Evolutionary conservation across 2,797 vertebrate genomes (phyloP).

Genomic region (Florisuga fusca): DNA sequence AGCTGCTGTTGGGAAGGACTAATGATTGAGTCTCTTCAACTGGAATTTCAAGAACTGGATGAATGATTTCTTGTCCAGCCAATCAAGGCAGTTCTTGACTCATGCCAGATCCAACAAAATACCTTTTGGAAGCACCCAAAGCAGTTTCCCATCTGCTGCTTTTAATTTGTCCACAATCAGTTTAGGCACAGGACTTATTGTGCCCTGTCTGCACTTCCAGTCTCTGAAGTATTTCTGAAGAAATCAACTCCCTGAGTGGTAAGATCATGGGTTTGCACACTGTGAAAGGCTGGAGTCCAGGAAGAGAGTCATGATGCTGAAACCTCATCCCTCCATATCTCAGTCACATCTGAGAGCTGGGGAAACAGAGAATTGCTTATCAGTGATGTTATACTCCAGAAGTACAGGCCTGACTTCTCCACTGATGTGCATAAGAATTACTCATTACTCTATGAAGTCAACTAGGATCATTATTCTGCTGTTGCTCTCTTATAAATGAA

Average conservation of each 20-base stretch:
- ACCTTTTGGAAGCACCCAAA: neutral
- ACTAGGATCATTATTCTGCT: neutral
- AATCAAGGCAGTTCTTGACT: neutral
- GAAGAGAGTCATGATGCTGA: neutral
- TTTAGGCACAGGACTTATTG: neutral
- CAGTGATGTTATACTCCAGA: conserved; percentile 38
- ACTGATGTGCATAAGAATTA: neutral
- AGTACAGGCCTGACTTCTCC: conserved; percentile 12
- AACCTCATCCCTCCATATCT: conserved; percentile 28
- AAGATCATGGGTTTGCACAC: neutral
- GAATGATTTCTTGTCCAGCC: neutral
- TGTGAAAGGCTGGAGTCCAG: conserved; percentile 8
- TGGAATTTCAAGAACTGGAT: neutral
- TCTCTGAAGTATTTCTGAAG: conserved; percentile 40
- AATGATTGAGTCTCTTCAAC: neutral
- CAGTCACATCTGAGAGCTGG: conserved; percentile 28
- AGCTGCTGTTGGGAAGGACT: neutral
- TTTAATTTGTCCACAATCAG: neutral
- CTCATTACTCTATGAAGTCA: conserved; percentile 27
- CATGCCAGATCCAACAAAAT: neutral
- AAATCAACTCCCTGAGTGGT: neutral
- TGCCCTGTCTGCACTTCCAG: neutral
- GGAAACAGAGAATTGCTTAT: conserved; percentile 29
- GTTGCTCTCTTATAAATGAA: neutral
- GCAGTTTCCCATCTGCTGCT: neutral